Base-by-base conservation (phyloP, 2,888 invertebrate species). In the Platypus cylindrus region DNA sequence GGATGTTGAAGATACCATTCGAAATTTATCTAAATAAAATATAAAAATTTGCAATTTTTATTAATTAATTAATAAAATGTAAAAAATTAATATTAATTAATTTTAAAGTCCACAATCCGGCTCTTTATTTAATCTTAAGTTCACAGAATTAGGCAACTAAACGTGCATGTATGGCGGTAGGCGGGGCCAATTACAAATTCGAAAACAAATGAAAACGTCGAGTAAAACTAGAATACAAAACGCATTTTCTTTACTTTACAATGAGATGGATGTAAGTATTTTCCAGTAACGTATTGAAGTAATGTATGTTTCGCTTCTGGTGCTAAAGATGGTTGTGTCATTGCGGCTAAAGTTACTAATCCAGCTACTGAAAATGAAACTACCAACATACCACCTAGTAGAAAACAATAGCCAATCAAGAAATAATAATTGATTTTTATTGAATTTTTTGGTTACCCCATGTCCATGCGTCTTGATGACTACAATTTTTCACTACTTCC, bases 231-330 rank as follows among this genome's bases (percentile, higher is more conserved):
- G 12, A 26, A 26, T 26, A 26, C 5, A 5, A n/a, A n/a, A n/a
- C 12, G 26, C 8, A n/a, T n/a, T 5, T 23, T 12, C 18, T 37
- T 38, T 45, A 59, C 60, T 60, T 73, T 78, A 59, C 90, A 90
- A 62, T 86, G 86, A 46, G 84, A 79, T 23, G 90, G 85, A 44
- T 87, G 71, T 40, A 90, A 69, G 64, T 90, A 90, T 60, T 89
- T 87, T 32, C 90, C 90, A 29, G 87, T 90, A 40, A 91, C 86
- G 63, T 86, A 90, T 58, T 89, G 89, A 47, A 90, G 68, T 50
- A 89, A 68, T 24, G 87, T 85, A 60, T 85, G 84, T 55, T 87
- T 84, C 36, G 87, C 86, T 64, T 86, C 85, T n/a, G 86, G 84
- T 33, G 85, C 84, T 48, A 89, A 66, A 4, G 86, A 80, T 17